A percentile compares a stretch with the other conserved stretches of the same genome.
Conservation (phyloP, 37 sponge, comb jelly and placozoan species). For the Ianthella basta region DNA sequence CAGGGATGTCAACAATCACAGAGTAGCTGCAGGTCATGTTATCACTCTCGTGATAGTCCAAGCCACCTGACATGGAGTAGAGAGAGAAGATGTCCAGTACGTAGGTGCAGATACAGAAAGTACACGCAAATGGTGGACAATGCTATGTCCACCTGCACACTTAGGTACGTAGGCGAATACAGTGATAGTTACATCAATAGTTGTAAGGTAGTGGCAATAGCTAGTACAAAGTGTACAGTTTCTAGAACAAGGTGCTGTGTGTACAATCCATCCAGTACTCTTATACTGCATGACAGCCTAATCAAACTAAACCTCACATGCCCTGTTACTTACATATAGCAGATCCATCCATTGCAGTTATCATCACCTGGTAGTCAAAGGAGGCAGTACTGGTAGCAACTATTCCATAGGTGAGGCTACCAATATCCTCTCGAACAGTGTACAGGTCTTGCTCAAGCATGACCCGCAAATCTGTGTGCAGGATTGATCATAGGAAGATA, state of each 20-base stretch:
- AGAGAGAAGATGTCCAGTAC: no score
- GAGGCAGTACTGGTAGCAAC: neutral
- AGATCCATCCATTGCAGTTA: neutral
- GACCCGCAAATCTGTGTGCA: neutral
- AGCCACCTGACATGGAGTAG: neutral
- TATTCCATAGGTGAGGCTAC: neutral
- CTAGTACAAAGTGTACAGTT: no score
- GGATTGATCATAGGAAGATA: neutral
- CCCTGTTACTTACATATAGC: slow-evolving; percentile 15
- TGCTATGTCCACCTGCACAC: no score
- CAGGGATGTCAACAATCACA: neutral
- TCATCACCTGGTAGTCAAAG: slow-evolving; percentile 3
- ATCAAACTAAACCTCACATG: no score
- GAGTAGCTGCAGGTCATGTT: no score
- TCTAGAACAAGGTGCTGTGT: no score
- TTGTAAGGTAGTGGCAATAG: no score
- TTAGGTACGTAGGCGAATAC: no score
- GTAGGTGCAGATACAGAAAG: no score
- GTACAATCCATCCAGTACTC: neutral
- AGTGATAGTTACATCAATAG: no score
- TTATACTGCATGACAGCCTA: neutral
- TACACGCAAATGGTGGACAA: no score
- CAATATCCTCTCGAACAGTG: neutral
- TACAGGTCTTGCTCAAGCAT: neutral
- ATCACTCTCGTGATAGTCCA: no score